Conservation (phyloP, 2,113 vertebrate genomes). For the Hippopotamus amphibius region DNA sequence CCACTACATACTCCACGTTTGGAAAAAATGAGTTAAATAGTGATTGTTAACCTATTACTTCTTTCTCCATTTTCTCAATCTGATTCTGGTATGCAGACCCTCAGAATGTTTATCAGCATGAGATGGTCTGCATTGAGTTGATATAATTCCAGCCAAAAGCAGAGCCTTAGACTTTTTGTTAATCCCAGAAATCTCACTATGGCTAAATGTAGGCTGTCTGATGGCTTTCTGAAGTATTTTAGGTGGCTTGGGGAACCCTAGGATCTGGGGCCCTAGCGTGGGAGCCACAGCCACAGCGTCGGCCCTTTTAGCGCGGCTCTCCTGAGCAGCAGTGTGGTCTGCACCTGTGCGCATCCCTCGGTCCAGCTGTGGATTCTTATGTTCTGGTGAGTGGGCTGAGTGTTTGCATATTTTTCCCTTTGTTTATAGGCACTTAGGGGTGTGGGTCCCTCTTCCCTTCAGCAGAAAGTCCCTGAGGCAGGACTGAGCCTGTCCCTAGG, state of each 20-base stretch:
- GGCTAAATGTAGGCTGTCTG: not conserved
- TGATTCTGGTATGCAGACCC: not conserved
- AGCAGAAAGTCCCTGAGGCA: not conserved
- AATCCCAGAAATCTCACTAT: constrained; percentile 30
- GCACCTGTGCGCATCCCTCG: constrained; percentile 3
- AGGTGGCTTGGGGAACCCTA: not conserved
- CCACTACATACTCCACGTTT: not conserved
- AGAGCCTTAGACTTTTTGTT: constrained; percentile 38
- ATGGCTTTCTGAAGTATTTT: constrained; percentile 30
- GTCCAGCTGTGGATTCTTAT: constrained; percentile 1
- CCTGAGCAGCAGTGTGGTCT: not conserved
- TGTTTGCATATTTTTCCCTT: not conserved
- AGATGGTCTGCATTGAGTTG: not conserved
- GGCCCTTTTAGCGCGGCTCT: fast-evolving
- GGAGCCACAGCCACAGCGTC: not conserved
- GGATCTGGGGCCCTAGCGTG: not conserved
- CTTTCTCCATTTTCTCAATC: constrained; percentile 20
- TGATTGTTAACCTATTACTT: not conserved
- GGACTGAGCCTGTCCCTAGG: not conserved
- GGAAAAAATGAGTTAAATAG: constrained; percentile 1
- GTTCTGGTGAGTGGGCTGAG: not conserved
- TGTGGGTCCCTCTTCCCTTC: not conserved
- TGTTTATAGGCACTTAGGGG: constrained; percentile 26
- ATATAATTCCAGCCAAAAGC: constrained; percentile 47
- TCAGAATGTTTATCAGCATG: constrained; percentile 31